Evolutionary conservation across 2,797 vertebrate species (phyloP).

Genomic region (Choloepus didactylus): DNA sequence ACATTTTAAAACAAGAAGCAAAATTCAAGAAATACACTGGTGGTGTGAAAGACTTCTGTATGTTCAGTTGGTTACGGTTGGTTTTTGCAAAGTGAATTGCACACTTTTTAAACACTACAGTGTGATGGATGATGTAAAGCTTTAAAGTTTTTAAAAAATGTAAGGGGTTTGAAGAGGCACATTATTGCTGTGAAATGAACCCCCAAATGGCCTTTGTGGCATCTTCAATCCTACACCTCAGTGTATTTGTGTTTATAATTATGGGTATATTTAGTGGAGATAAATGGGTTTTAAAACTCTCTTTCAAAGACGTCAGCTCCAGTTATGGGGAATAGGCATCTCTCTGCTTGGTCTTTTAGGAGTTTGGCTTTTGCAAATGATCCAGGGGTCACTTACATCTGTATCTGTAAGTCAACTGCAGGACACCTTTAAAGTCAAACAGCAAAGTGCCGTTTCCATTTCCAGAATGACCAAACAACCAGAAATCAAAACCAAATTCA

Average conservation of each 20-base stretch:
- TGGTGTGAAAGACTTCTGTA: not conserved
- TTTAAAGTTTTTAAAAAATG: conserved; percentile 49
- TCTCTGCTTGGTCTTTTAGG: not conserved
- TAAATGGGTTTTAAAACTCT: not conserved
- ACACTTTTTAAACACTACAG: conserved; percentile 10
- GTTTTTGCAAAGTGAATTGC: not conserved
- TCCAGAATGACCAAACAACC: not conserved
- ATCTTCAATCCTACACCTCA: not conserved
- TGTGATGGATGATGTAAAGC: not conserved
- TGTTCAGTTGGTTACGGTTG: conserved; percentile 15
- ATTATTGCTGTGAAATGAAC: conserved; percentile 21
- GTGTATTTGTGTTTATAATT: conserved; percentile 31
- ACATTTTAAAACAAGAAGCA: conserved; percentile 20
- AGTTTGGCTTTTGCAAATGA: not conserved
- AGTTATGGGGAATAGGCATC: not conserved
- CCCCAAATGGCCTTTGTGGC: not conserved
- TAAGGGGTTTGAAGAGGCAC: not conserved
- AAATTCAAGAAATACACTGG: conserved; percentile 37
- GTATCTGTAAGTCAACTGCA: not conserved
- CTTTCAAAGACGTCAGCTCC: not conserved
- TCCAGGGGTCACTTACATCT: not conserved
- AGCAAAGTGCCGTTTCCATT: not conserved
- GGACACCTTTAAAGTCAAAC: not conserved
- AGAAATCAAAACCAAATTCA: not conserved
- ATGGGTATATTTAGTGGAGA: not conserved